Evolutionary conservation across 2,888 invertebrate genomes (phyloP).

Genomic region (Ochropleura leucogaster): DNA sequence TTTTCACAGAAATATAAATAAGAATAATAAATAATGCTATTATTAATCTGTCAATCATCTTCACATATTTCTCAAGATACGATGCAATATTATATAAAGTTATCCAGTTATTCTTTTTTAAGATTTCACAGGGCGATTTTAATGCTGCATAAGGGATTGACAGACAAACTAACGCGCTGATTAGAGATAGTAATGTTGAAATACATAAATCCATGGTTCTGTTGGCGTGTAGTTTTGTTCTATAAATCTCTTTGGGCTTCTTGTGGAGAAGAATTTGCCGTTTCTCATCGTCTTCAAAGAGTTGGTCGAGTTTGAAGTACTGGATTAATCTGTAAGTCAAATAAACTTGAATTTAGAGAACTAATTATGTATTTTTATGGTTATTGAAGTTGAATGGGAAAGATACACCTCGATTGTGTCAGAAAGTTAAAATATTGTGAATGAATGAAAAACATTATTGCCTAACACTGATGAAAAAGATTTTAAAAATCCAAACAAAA

Average conservation of each 20-base stretch:
- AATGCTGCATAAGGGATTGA: slow-evolving; percentile 74
- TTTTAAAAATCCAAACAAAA: too few relatives aligned
- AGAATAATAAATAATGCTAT: slow-evolving; percentile 68
- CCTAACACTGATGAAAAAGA: too few relatives aligned
- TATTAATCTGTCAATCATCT: slow-evolving; percentile 72
- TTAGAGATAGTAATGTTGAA: slow-evolving; percentile 73
- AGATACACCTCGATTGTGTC: too few relatives aligned
- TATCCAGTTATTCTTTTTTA: slow-evolving; percentile 61
- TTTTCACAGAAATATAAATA: slow-evolving; percentile 64
- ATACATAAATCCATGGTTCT: slow-evolving; percentile 69
- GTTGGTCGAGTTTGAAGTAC: slow-evolving; percentile 66
- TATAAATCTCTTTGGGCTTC: slow-evolving; percentile 66
- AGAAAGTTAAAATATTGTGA: too few relatives aligned
- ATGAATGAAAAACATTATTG: too few relatives aligned
- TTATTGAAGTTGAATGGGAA: background rate
- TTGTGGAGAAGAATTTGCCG: slow-evolving; percentile 62
- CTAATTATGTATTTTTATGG: background rate
- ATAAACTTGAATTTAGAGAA: background rate
- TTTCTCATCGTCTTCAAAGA: slow-evolving; percentile 65
- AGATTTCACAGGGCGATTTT: slow-evolving; percentile 71
- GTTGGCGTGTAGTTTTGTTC: slow-evolving; percentile 64
- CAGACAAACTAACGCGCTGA: slow-evolving; percentile 70
- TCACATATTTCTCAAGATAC: slow-evolving; percentile 66
- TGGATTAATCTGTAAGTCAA: slow-evolving; percentile 69
- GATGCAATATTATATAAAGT: slow-evolving; percentile 61